Evolutionary conservation across 2,797 vertebrate species (phyloP).

Genomic region (Meda fulgida): DNA sequence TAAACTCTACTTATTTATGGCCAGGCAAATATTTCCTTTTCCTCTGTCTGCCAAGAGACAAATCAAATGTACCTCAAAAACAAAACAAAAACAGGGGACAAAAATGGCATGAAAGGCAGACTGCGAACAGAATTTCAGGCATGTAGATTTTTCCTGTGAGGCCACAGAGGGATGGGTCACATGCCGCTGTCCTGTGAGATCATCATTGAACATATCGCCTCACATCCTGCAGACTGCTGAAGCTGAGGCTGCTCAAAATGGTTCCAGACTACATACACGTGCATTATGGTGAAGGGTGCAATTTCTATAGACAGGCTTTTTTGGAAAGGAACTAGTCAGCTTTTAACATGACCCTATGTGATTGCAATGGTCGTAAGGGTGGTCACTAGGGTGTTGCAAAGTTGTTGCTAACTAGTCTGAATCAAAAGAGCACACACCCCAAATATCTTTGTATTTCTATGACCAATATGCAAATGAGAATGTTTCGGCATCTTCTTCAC

Average conservation of each 20-base stretch:
- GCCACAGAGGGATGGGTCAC: slow-evolving; percentile 58
- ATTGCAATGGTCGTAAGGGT: too few species aligned
- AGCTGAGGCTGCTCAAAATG: neutral
- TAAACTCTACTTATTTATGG: slow-evolving; percentile 72
- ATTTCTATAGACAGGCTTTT: too few species aligned
- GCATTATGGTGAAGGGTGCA: neutral
- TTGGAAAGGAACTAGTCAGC: neutral
- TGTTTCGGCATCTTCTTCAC: too few species aligned
- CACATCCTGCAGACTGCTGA: neutral
- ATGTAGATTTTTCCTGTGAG: slow-evolving; percentile 68
- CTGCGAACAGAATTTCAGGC: slow-evolving; percentile 69
- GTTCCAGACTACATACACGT: neutral
- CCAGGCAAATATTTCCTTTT: slow-evolving; percentile 70
- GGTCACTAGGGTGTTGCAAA: too few species aligned
- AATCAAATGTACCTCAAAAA: slow-evolving; percentile 39
- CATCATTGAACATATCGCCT: neutral
- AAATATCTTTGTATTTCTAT: too few species aligned
- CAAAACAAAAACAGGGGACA: neutral
- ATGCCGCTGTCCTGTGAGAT: neutral
- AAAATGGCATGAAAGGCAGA: slow-evolving; percentile 60
- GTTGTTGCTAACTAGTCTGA: too few species aligned
- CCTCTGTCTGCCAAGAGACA: slow-evolving; percentile 62
- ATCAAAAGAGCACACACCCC: too few species aligned
- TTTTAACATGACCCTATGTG: neutral
- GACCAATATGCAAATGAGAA: too few species aligned